Base-by-base conservation (phyloP, 1,140 invertebrate species). In the Magallana angulata region DNA sequence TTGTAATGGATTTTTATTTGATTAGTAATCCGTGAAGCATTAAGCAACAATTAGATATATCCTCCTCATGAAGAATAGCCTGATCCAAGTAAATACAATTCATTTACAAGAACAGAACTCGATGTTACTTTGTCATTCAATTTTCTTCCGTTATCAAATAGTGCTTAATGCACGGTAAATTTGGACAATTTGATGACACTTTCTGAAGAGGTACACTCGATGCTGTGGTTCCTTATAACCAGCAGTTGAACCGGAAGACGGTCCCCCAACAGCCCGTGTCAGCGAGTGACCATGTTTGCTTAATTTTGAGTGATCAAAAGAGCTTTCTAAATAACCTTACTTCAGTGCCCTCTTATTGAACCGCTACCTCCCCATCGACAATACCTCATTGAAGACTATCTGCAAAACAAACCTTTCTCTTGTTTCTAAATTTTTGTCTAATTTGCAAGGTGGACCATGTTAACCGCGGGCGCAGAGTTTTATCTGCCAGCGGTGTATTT, bases 1-100 rank as follows among this genome's bases (percentile, higher is more conserved):
- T 76, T 76, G 24, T 76, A 76, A 76, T 76, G 68, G 68, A 76
- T 76, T 76, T 76, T 76, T 76, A 76, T 76, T 76, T 76, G 68
- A 76, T 76, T 76, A 76, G 24, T 18, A 76, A 30, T 76, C 68
- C 36, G 24, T 76, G 24, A 76, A 76, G 36, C 68, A 76, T 30
- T 76, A 48, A 30, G 24, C 68, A 76, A 76, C 68, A 76, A 76
- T 76, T 76, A 76, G 68, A 9, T 18, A 76, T 30, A 76, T 76
- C 68, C 36, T 76, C 36, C 30, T 36, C 8, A 3, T 12, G 8
- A 48, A 12, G 24, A 76, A 76, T 36, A 30, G 24, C 36, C 2
- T 4, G 68, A 30, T 30, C 68, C 24, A 4, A 30, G 68, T 76
- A 8, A 76, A 76, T 76, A 76, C 68, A 18, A 30, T 30, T 76